Evolutionary conservation across 2,113 vertebrate genomes (phyloP), one percentile per base, ranked within the genome.

Genomic region (Podocnemis expansa): DNA sequence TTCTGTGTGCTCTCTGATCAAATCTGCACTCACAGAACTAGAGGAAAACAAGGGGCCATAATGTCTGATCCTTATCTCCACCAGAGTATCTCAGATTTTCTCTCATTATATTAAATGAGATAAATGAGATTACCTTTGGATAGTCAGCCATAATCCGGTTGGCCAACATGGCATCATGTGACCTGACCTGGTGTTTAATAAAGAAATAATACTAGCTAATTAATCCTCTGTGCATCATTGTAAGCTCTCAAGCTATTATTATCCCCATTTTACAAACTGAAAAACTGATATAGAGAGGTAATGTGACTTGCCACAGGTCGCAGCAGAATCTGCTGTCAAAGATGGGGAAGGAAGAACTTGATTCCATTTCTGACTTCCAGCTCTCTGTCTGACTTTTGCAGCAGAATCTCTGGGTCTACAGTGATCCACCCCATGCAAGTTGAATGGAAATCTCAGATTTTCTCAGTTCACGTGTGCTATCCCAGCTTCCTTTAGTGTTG

Each of bases 61-160:
- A 80, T 89, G 51, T 13, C 67, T 88, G 1, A 0, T 86, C 27
- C 73, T 88, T 22, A 45, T 47, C 41, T 91, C 31, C 51, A 34
- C 8, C 13, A 34, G 4, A 2, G 54, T 84, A 45, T 76, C 11
- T 45, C 41, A 25, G 24, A 45, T 76, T 76, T 76, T 25, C 73
- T 76, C 24, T 95, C 89, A 91, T 41, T 21, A 34, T 63, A 16
- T 76, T 58, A 91, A 79, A 80, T 88, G 92, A 78, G 85, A 88
- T 27, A 73, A 58, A 78, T 91, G 25, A 93, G 47, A 52, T 41
- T 67, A 25, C 43, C 34, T 85, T 91, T 92, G 52, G 85, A 86
- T 80, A 79, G 73, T 45, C 60, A 93, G 78, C 11, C 21, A 25
- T 82, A 79, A 87, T 94, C 80, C 24, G 31, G 5, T 51, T 55